Percentiles rank a stretch among this genome's conserved stretches.
Conservation (phyloP, 2,888 invertebrate genomes). For the Marronus borbonicus region DNA sequence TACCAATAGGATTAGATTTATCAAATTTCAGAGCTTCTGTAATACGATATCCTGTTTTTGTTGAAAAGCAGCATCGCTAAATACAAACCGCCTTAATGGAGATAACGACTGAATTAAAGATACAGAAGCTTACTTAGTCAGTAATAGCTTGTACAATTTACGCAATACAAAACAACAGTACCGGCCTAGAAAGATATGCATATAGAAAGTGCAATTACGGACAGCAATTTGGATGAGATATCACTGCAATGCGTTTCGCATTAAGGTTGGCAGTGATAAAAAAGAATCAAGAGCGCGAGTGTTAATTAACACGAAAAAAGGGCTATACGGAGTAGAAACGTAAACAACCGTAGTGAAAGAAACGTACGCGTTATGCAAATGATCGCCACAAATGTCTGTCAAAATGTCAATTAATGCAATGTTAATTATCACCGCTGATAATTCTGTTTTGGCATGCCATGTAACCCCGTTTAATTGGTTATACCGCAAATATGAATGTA, state of each 20-base stretch:
- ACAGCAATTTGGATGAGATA: slow-evolving; percentile 30
- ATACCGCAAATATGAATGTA: slow-evolving; percentile 52
- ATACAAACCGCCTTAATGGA: too few relatives aligned
- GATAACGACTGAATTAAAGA: too few relatives aligned
- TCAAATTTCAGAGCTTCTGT: too few relatives aligned
- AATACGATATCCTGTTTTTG: too few relatives aligned
- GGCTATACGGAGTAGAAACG: slow-evolving; percentile 10
- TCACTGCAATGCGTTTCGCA: slow-evolving; percentile 22
- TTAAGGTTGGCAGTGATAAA: slow-evolving; percentile 15
- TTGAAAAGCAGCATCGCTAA: too few relatives aligned
- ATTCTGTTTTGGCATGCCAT: slow-evolving; percentile 52
- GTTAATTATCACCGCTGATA: slow-evolving; percentile 52
- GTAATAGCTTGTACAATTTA: not conserved
- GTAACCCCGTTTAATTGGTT: slow-evolving; percentile 50
- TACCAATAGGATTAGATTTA: too few relatives aligned
- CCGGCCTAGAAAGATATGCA: not conserved
- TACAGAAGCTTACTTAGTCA: not conserved
- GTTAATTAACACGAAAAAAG: slow-evolving; percentile 44
- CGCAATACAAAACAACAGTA: not conserved
- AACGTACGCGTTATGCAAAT: slow-evolving; percentile 49
- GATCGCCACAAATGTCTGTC: slow-evolving; percentile 52
- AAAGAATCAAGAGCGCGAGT: slow-evolving; percentile 14
- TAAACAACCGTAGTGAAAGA: slow-evolving; percentile 12
- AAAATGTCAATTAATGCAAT: slow-evolving; percentile 52
- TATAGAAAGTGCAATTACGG: slow-evolving; percentile 27